Evolutionary conservation across 2,888 invertebrate species (phyloP), one percentile per base, ranked within the genome.

Genomic region (Slavum lentiscoides): DNA sequence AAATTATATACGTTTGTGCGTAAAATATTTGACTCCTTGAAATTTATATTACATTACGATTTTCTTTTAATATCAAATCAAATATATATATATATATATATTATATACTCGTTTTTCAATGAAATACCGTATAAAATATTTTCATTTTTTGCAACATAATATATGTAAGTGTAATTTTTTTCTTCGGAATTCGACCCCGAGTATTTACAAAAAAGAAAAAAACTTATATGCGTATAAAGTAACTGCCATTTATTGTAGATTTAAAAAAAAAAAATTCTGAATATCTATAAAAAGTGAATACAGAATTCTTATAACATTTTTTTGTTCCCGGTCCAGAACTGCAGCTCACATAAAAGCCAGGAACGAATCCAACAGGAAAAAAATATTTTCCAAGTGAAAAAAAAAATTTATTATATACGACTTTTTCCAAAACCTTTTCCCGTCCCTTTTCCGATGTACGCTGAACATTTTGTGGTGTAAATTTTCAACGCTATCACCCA

Each of bases 391-490:
- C 37, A 17, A 55, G 62, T 15, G 39, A 69, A 77, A 77, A 74
- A 49, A 77, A 70, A 70, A 70, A 30, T 30, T 1, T 30, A 30
- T 62, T 77, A 69, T 77, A 70, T 70, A 77, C 59, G 62, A 69
- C 69, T 77, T 69, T 69, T 77, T 69, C 55, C 66, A 66, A 74
- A 74, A 66, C 55, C 66, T 74, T 74, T 30, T 37, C 70, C 70
- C 66, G 15, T 55, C 53, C 62, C n/a, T 15, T 70, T 55, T 39
- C 68, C 68, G 49, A 37, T 62, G 53, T 53, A 62, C 62, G 30
- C 30, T 53, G 53, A 69, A 77, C 69, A 77, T 80, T 80, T 80
- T 80, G 80, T 72, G 80, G 80, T 80, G 80, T 72, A 72, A 64
- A 80, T 80, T 80, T 80, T 80, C 80, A 80, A 64, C 72, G 13